Evolutionary conservation across 2,888 invertebrate genomes (phyloP).

Genomic region (Hirudinaria manillensis): DNA sequence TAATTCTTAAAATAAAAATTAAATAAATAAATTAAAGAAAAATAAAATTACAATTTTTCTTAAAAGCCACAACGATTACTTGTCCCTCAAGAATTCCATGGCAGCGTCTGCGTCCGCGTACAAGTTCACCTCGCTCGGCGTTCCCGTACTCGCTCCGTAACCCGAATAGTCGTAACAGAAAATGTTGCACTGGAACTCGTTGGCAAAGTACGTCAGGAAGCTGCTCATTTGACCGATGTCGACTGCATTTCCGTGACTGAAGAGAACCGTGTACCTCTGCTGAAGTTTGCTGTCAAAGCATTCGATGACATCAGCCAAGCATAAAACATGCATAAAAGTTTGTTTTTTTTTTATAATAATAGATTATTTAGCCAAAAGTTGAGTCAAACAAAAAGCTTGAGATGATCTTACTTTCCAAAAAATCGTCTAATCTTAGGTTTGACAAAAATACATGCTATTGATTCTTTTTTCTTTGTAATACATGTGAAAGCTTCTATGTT

Average conservation of each 20-base stretch:
- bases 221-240: slow-evolving; percentile 34
- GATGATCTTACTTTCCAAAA: slow-evolving; percentile 4
- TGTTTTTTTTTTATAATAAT: neutral
- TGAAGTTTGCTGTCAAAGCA: neutral
- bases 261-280: slow-evolving; percentile 30
- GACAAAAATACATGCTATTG: slow-evolving; percentile 30
- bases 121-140: slow-evolving; percentile 28
- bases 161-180: slow-evolving; percentile 33
- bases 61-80: too few species aligned
- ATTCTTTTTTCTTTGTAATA: slow-evolving; percentile 24
- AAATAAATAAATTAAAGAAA: too few species aligned
- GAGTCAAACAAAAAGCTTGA: neutral
- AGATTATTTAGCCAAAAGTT: too few species aligned
- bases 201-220: slow-evolving; percentile 30
- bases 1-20: too few species aligned
- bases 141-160: slow-evolving; percentile 31
- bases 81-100: neutral
- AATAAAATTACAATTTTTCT: neutral
- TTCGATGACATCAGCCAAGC: neutral
- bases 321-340: neutral
- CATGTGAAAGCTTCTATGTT: slow-evolving; percentile 32
- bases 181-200: slow-evolving; percentile 33
- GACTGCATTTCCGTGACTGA: slow-evolving; percentile 35
- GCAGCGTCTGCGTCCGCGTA: slow-evolving; percentile 32
- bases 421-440: slow-evolving; percentile 16